Evolutionary conservation across 2,888 invertebrate species (phyloP), one percentile per base, ranked within the genome.

Genomic region (Diarsia mendica): DNA sequence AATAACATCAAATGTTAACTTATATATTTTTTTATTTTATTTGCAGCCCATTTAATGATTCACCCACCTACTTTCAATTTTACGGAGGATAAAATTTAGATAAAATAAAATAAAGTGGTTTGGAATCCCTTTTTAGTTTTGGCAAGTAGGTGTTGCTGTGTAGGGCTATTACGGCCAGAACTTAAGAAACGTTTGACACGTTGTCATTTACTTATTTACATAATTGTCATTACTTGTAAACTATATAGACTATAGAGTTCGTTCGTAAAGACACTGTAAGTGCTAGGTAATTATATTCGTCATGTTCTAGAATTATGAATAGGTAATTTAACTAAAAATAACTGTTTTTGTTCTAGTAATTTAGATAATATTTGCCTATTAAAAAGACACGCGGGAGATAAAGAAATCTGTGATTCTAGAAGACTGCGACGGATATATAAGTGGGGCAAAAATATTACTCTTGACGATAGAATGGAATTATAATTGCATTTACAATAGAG

Each of bases 341-440:
- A 71, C 63, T 67, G 39, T 65, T 44, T 51, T 72, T 71, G 64
- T 79, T 81, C 71, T 77, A 77, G 71, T 73, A 71, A 67, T 70
- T 71, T 49, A 72, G 44, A 75, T 69, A 69, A 67, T 61, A 5
- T 53, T 71, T 68, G 71, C 75, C 71, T 79, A 67, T 48, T 81
- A 70, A 61, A 78, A 84, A 49, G 63, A 75, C 72, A 85, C 77
- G 85, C 85, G 87, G 77, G 75, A 66, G 74, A 51, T 65, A 70
- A 72, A 70, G 49, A 67, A 71, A 84, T 77, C 82, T 84, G 85
- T 85, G 85, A 84, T 82, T 72, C 46, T 82, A 79, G 77, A 81
- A 84, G 78, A 84, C 79, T 82, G 84, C 67, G 66, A 61, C 61
- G 71, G 65, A 66, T 69, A 63, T 63, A 60, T 67, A 79, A 53